Evolutionary conservation across 2,888 invertebrate genomes (phyloP).

Genomic region (Rosalia funebris): DNA sequence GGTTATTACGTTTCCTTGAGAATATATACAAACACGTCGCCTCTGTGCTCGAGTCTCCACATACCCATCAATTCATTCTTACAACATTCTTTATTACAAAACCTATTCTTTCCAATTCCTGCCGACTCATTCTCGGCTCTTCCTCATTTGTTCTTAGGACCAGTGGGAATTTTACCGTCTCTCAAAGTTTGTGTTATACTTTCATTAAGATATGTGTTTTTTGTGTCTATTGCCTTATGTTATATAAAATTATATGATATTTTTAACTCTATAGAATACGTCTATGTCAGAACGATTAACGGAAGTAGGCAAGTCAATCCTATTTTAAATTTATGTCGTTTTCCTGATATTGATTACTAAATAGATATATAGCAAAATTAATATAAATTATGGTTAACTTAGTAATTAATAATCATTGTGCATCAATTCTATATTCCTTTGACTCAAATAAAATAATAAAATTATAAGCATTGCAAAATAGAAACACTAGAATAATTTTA

Average conservation of each 20-base stretch:
- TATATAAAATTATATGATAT: not conserved
- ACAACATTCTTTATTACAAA: constrained; percentile 47
- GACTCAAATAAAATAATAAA: no score
- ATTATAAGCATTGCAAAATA: no score
- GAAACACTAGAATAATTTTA: no score
- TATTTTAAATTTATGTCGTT: no score
- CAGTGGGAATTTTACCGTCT: constrained; percentile 50
- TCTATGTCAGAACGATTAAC: no score
- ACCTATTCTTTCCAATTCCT: constrained; percentile 47
- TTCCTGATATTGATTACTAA: no score
- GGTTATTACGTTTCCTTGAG: constrained; percentile 8
- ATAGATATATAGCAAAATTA: no score
- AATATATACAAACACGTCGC: constrained; percentile 41
- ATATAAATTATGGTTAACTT: no score
- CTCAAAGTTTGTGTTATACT: constrained; percentile 52
- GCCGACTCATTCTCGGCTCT: constrained; percentile 49
- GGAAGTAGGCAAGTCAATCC: no score
- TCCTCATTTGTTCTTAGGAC: constrained; percentile 39
- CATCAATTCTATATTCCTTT: no score
- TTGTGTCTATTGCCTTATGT: not conserved
- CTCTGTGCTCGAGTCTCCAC: constrained; percentile 45
- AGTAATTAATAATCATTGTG: no score
- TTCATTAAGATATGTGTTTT: constrained; percentile 26
- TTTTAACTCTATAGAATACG: not conserved
- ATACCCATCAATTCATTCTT: constrained; percentile 48